Evolutionary conservation across 2,113 vertebrate genomes (phyloP).

Genomic region (Noctilio leporinus): DNA sequence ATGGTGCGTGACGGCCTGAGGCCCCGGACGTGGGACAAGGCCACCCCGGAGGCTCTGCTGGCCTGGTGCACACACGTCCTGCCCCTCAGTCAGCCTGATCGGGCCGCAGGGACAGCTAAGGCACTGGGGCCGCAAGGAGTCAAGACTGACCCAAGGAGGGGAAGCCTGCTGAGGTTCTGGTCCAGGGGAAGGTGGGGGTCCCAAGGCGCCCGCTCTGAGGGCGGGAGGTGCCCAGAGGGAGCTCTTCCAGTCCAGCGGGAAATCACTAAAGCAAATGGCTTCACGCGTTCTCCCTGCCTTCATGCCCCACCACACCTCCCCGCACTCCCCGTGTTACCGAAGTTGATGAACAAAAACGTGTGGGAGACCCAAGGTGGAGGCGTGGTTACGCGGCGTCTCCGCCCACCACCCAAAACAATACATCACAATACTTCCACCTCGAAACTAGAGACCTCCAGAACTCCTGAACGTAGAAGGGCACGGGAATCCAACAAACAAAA

Average conservation of each 20-base stretch:
- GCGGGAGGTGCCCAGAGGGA: accelerated
- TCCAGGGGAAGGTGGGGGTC: background rate
- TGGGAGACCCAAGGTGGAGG: too few relatives aligned
- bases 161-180: accelerated
- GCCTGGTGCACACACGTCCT: too few relatives aligned
- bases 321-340: accelerated
- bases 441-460: too few relatives aligned
- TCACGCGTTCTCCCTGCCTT: accelerated
- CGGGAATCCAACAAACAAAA: too few relatives aligned
- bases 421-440: too few relatives aligned
- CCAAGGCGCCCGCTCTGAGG: background rate
- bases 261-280: accelerated
- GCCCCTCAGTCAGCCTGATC: accelerated
- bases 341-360: background rate
- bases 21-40: accelerated
- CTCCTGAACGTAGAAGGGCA: too few relatives aligned
- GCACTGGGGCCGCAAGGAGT: background rate
- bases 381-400: too few relatives aligned
- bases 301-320: background rate
- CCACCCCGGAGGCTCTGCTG: accelerated
- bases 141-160: background rate
- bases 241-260: background rate
- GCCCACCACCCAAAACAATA: too few relatives aligned
- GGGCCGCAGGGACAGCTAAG: too few relatives aligned
- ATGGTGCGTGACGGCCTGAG: accelerated